Evolutionary conservation across 2,113 vertebrate species (phyloP).

Genomic region (Maccullochella peelii): DNA sequence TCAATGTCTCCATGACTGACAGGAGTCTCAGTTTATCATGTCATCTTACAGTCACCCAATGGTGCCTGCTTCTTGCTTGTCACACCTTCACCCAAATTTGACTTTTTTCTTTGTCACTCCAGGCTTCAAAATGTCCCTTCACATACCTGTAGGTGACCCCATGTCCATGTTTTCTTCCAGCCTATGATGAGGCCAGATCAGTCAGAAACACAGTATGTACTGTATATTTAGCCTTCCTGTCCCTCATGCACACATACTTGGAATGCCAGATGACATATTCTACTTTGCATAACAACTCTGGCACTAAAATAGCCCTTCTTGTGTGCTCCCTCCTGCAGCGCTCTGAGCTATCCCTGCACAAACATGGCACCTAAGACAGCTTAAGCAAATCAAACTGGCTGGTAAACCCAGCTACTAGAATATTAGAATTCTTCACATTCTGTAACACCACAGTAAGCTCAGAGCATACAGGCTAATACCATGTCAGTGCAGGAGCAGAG

Average conservation of each 20-base stretch:
- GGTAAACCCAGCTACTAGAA: slow-evolving; percentile 18
- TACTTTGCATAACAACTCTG: slow-evolving; percentile 74
- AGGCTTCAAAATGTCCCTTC: neutral
- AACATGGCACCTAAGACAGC: slow-evolving; percentile 50
- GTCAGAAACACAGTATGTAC: slow-evolving; percentile 44
- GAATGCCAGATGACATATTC: slow-evolving; percentile 72
- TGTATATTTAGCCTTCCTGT: slow-evolving; percentile 77
- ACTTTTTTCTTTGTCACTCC: neutral
- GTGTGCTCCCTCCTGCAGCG: slow-evolving; percentile 26
- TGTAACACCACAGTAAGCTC: slow-evolving; percentile 38
- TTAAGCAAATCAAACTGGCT: slow-evolving; percentile 49
- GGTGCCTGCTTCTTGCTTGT: neutral
- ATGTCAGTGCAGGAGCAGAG: slow-evolving; percentile 1
- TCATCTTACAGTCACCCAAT: neutral
- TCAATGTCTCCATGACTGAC: neutral
- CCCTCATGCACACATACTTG: slow-evolving; percentile 66
- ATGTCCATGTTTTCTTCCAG: slow-evolving; percentile 18
- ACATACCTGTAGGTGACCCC: slow-evolving; percentile 34
- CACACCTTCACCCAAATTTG: neutral
- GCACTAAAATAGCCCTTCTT: slow-evolving; percentile 75
- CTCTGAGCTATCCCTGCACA: slow-evolving; percentile 37
- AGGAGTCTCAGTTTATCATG: neutral
- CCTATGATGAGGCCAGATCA: slow-evolving; percentile 33
- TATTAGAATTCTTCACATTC: slow-evolving; percentile 64
- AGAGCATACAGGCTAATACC: slow-evolving; percentile 7